Percentiles rank a stretch among this genome's conserved stretches.
phyloP scores from a whole-genome alignment of 2,797 vertebrate species.

The Limnodromus scolopaceus region DNA sequence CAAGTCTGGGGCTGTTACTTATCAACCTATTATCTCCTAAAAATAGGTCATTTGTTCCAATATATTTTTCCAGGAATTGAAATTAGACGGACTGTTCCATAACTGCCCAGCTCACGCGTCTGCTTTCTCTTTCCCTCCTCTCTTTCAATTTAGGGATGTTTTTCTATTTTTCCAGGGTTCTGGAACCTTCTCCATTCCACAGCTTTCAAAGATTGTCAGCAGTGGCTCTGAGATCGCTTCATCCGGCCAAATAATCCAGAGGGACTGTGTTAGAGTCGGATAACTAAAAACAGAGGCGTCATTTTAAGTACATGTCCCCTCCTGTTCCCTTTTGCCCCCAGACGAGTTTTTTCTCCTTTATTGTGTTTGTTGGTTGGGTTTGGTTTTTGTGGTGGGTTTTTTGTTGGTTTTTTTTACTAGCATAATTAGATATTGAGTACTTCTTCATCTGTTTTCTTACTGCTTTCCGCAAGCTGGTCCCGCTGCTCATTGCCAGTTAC shows the following conservation, averaged over 20 bases:
- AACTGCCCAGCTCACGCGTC: neutral
- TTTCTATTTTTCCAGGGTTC: neutral
- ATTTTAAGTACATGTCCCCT: neutral
- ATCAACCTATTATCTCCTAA: constrained; percentile 30
- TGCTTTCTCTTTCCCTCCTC: no score
- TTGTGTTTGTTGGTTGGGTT: neutral
- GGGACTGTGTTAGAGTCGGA: neutral
- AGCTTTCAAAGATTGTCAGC: neutral
- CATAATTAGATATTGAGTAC: neutral
- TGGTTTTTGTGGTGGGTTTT: neutral
- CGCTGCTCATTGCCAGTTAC: neutral
- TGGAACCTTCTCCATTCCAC: neutral
- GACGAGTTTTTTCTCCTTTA: neutral
- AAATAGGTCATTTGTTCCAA: constrained; percentile 1
- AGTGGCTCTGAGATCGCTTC: neutral
- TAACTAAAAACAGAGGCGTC: neutral
- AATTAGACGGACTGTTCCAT: neutral
- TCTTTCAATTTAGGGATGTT: neutral
- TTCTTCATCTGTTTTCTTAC: neutral
- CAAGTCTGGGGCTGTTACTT: constrained; percentile 27
- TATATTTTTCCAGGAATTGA: constrained; percentile 20
- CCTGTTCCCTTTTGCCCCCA: neutral
- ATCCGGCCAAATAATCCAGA: neutral
- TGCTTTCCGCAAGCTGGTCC: neutral
- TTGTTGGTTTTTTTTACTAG: neutral